phyloP scores from a whole-genome alignment of 2,888 invertebrate species.

The Mactromeris polynyma region DNA sequence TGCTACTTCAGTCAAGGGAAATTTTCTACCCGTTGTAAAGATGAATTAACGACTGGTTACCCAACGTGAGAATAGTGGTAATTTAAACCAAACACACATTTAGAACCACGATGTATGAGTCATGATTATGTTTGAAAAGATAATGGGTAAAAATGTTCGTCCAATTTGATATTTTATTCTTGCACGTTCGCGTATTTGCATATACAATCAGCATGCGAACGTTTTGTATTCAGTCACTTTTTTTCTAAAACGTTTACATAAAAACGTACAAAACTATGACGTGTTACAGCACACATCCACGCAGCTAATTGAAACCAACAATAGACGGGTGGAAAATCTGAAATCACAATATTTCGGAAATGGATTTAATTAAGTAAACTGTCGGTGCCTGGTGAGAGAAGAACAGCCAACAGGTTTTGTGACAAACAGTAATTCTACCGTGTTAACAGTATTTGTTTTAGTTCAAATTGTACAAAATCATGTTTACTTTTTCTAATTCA shows the following conservation, averaged over 20 bases:
- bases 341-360: constrained; percentile 25
- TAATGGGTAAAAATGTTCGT: not conserved
- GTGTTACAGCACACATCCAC: not conserved
- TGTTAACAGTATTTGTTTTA: constrained; percentile 55
- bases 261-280: not conserved
- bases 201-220: not conserved
- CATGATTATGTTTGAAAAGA: not conserved
- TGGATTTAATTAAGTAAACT: constrained; percentile 36
- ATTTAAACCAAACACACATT: constrained; percentile 12
- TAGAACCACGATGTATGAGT: not conserved
- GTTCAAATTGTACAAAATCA: constrained; percentile 35
- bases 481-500: constrained; percentile 43
- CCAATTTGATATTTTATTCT: not conserved
- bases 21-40: constrained; percentile 4
- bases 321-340: not conserved
- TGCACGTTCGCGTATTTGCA: not conserved
- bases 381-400: constrained; percentile 13
- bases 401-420: constrained; percentile 39
- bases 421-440: constrained; percentile 27
- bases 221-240: not conserved
- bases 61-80: not conserved
- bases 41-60: not conserved
- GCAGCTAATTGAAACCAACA: constrained; percentile 6
- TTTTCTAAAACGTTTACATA: not conserved
- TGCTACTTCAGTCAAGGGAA: constrained; percentile 26